These are phyloP conservation scores for Struthidea cinerea DNA, from an alignment of 2,113 vertebrate species.

Conservation along the genomic window DNA sequence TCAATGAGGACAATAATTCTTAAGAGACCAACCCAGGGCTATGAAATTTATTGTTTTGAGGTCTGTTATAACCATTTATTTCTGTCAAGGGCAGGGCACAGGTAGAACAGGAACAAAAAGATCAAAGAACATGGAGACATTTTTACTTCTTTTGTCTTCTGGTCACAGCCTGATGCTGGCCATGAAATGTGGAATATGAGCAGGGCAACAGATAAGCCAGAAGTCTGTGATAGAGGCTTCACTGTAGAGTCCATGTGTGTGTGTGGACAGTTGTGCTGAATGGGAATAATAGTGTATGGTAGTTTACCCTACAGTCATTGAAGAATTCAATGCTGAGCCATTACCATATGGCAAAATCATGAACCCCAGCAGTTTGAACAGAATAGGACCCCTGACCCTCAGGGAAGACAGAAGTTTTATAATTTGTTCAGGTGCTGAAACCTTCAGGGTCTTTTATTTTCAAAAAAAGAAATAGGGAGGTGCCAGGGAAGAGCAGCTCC, in stretches of 20 bases:
- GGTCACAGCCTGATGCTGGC: not conserved
- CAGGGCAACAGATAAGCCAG: not conserved
- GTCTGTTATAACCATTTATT: not conserved
- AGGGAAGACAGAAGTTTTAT: not conserved
- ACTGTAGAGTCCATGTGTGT: not conserved
- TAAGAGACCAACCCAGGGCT: not conserved
- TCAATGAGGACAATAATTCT: not conserved
- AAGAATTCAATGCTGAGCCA: not conserved
- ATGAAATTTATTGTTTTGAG: not conserved
- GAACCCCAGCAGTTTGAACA: not conserved
- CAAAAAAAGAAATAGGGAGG: not conserved
- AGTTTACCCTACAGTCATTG: not conserved
- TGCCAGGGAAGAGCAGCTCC: not conserved
- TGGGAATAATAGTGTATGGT: not conserved
- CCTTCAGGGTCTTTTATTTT: not conserved
- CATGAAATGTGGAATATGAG: not conserved
- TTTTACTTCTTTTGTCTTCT: not conserved
- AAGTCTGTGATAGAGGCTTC: not conserved
- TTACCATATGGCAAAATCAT: not conserved
- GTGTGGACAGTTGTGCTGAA: not conserved
- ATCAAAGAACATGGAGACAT: not conserved
- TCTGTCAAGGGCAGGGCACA: not conserved
- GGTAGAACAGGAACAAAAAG: not conserved
- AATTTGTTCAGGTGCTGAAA: not conserved
- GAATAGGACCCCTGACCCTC: not conserved